phyloP scores from a whole-genome alignment of 1,140 invertebrate genomes.

The Oncopodura yosiiana region DNA sequence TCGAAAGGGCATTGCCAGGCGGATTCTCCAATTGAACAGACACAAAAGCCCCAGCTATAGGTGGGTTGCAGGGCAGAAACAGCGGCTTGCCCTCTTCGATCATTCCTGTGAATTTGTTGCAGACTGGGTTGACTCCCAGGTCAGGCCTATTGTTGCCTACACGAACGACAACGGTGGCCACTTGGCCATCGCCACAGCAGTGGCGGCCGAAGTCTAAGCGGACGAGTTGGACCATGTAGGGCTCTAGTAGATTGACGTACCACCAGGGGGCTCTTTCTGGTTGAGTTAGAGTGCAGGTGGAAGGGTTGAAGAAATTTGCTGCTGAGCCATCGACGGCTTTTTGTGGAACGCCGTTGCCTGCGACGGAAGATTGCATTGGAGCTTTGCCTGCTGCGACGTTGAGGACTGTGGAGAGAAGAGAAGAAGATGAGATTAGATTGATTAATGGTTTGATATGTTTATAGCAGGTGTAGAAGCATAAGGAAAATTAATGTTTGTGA shows the following conservation, averaged over 20 bases:
- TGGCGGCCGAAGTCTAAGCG: conserved; percentile 82
- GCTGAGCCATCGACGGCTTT: conserved; percentile 85
- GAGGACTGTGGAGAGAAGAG: conserved; percentile 59
- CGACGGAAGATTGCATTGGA: conserved; percentile 82
- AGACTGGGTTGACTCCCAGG: conserved; percentile 81
- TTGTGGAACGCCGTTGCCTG: conserved; percentile 73
- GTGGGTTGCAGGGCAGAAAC: conserved; percentile 85
- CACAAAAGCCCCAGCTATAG: conserved; percentile 89
- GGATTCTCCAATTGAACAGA: conserved; percentile 74
- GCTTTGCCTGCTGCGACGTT: conserved; percentile 91
- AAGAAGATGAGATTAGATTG: too few relatives aligned
- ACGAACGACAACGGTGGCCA: conserved; percentile 76
- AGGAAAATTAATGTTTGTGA: too few relatives aligned
- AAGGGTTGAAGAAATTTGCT: conserved; percentile 63
- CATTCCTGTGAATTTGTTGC: conserved; percentile 75
- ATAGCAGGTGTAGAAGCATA: too few relatives aligned
- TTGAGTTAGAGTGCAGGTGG: conserved; percentile 79
- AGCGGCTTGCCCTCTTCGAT: conserved; percentile 82
- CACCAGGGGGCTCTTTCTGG: conserved; percentile 78
- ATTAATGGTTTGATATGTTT: too few relatives aligned
- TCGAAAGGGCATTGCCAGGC: conserved; percentile 61
- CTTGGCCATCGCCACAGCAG: conserved; percentile 67
- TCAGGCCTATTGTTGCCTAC: conserved; percentile 92
- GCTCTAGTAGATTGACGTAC: conserved; percentile 89
- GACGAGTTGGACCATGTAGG: conserved; percentile 89